Percentiles rank a stretch among this genome's conserved stretches.
Conservation (phyloP, 1,140 invertebrate genomes). For the Neuroterus valhalla region DNA sequence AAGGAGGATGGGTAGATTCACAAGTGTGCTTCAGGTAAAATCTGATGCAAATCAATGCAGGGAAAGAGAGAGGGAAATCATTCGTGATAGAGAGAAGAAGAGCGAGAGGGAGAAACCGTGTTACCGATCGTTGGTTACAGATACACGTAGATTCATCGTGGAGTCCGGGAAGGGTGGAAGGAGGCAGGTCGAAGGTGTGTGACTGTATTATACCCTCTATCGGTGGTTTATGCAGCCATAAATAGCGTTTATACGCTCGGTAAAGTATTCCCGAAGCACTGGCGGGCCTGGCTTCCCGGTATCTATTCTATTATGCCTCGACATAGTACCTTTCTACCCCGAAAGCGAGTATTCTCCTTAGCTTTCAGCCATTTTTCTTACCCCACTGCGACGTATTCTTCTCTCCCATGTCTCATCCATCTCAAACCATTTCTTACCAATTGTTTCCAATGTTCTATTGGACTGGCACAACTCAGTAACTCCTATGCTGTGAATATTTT, state of each 20-base stretch:
- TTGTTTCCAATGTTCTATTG: conserved; percentile 1
- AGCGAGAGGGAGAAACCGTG: conserved; percentile 41
- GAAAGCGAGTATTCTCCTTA: conserved; percentile 32
- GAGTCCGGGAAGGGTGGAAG: conserved; percentile 41
- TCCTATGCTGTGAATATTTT: not conserved
- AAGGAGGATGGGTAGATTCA: conserved; percentile 54
- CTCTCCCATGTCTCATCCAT: conserved; percentile 19
- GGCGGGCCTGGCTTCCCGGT: conserved; percentile 60
- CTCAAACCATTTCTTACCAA: not conserved
- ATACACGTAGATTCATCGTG: conserved; percentile 56
- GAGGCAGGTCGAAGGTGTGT: conserved; percentile 53
- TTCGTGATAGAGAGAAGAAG: conserved; percentile 37
- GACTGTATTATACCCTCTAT: conserved; percentile 69
- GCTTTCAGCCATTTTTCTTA: conserved; percentile 32
- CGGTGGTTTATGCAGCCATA: conserved; percentile 72
- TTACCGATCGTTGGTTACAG: conserved; percentile 61
- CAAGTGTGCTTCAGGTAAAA: conserved; percentile 59
- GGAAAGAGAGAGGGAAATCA: conserved; percentile 48
- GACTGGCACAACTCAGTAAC: not conserved
- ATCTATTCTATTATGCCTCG: conserved; percentile 71
- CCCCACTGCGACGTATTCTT: conserved; percentile 8
- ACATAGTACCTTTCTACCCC: conserved; percentile 57
- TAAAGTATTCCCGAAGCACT: conserved; percentile 70
- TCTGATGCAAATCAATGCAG: conserved; percentile 69
- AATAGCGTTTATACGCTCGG: conserved; percentile 71